A percentile compares a stretch with the other conserved stretches of the same genome.
Conservation (phyloP, 2,888 invertebrate species). For the Campaea margaritaria region DNA sequence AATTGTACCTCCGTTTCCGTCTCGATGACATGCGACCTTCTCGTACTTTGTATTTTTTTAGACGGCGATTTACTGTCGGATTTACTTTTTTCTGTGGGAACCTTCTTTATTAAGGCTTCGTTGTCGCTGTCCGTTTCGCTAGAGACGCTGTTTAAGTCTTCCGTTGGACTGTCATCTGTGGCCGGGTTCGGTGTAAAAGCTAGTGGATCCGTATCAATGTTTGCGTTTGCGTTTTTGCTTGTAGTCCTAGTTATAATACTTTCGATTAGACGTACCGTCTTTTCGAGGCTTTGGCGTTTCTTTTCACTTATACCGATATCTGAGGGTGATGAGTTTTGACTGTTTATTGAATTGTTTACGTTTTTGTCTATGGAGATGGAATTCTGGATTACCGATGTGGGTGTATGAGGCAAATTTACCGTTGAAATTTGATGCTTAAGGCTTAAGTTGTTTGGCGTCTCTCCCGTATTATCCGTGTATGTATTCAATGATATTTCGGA, state of each 20-base stretch:
- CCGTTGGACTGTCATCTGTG: not conserved
- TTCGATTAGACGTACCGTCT: slow-evolving; percentile 71
- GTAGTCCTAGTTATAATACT: slow-evolving; percentile 60
- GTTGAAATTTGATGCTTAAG: not conserved
- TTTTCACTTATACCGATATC: slow-evolving; percentile 47
- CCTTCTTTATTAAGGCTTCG: slow-evolving; percentile 18
- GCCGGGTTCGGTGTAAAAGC: slow-evolving; percentile 10
- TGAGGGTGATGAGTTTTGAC: slow-evolving; percentile 36
- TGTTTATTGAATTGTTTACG: slow-evolving; percentile 3
- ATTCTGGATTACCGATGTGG: not conserved
- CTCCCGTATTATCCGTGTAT: not conserved
- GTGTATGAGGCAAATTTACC: not conserved
- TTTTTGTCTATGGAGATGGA: slow-evolving; percentile 2
- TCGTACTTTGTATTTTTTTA: not conserved
- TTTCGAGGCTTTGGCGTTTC: slow-evolving; percentile 68
- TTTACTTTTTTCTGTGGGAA: slow-evolving; percentile 8
- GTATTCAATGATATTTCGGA: not conserved
- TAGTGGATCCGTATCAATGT: slow-evolving; percentile 12
- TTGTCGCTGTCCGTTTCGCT: slow-evolving; percentile 11
- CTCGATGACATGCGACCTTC: slow-evolving; percentile 5
- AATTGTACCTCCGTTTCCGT: slow-evolving; percentile 28
- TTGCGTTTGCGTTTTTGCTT: slow-evolving; percentile 41
- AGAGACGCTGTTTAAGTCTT: not conserved
- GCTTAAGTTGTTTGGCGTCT: slow-evolving; percentile 1
- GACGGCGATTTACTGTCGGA: not conserved